Evolutionary conservation across 2,797 vertebrate genomes (phyloP), one percentile per base, ranked within the genome.

Genomic region (Phrynocephalus vlangalii): DNA sequence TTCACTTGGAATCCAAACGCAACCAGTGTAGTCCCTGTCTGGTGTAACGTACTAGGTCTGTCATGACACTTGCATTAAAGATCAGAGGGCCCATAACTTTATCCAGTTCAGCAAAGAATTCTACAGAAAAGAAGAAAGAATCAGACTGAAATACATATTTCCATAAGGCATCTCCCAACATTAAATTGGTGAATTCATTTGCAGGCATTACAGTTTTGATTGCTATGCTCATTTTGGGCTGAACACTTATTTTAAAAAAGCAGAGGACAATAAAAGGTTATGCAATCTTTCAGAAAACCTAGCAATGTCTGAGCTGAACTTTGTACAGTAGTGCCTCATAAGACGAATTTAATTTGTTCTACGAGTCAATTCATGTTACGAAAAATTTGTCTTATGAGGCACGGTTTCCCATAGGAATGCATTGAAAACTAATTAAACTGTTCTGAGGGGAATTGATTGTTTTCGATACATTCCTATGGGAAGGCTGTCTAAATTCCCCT

Each of bases 1-100:
- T 89, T 95, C 87, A 97, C 96, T 99, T 99, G 94, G 99, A 98
- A 86, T 99, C 99, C 92, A 98, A 97, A 87, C 99, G 98, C 92
- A 99, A 97, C 99, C 99, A 99, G 93, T 99, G 98, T 72, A 99
- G 97, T 91, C 99, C 99, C 96, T 99, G 99, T 60, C 99, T 98
- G 13, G 99, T 99, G 94, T 98, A 99, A 78, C 98, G 98, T 96
- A 99, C 98, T 93, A 99, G 97, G 94, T 99, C 99, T 86, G 98
- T 99, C 99, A 99, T 99, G 95, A 98, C 98, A 98, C 99, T 99
- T 84, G 98, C 98, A 92, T 99, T 99, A 94, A 99, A 99, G 96
- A 99, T 96, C 96, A 99, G 97, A 89, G 98, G 98, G 86, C 98
- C 97, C 99, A 99, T 99, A 93, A 97, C 97, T 96, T 99, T 99